A percentile compares a stretch with the other conserved stretches of the same genome.
Evolutionary conservation across 2,888 invertebrate genomes (phyloP).

Genomic region (Chalcis sispes): DNA sequence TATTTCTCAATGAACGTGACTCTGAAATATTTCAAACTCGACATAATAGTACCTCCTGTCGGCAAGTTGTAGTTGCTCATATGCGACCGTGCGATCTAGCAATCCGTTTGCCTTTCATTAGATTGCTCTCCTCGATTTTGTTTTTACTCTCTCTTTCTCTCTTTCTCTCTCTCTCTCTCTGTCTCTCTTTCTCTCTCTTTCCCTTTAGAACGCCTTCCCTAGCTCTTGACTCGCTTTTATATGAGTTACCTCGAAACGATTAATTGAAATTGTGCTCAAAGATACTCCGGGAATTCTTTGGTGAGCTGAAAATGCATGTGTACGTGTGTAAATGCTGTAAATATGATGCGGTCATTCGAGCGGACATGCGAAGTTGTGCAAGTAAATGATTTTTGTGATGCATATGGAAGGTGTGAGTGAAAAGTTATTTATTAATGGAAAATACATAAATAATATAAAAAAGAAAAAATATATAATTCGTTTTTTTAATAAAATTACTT

Average conservation of each 20-base stretch:
- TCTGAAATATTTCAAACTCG: constrained; percentile 54
- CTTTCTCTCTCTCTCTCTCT: constrained; percentile 1
- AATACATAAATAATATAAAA: too few relatives aligned
- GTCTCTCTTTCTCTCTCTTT: constrained; percentile 25
- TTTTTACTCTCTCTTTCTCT: constrained; percentile 15
- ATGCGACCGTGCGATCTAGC: background rate
- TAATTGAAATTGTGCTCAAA: constrained; percentile 60
- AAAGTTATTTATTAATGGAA: too few relatives aligned
- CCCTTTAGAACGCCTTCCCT: background rate
- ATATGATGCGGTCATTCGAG: background rate
- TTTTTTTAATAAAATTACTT: too few relatives aligned
- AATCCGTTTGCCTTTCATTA: too few relatives aligned
- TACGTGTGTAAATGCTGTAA: background rate
- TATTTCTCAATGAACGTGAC: constrained; percentile 59
- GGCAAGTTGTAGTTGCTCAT: constrained; percentile 35
- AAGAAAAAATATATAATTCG: too few relatives aligned
- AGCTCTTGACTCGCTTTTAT: constrained; percentile 14
- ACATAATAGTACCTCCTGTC: constrained; percentile 50
- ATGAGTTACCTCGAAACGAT: constrained; percentile 59
- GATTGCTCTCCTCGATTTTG: too few relatives aligned
- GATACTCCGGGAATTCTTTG: constrained; percentile 21
- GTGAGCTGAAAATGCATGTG: constrained; percentile 19
- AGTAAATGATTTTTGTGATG: too few relatives aligned
- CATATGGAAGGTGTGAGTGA: too few relatives aligned
- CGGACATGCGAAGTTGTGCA: background rate